Evolutionary conservation across 2,113 vertebrate genomes (phyloP).

Genomic region (Pachycephala philippinensis): DNA sequence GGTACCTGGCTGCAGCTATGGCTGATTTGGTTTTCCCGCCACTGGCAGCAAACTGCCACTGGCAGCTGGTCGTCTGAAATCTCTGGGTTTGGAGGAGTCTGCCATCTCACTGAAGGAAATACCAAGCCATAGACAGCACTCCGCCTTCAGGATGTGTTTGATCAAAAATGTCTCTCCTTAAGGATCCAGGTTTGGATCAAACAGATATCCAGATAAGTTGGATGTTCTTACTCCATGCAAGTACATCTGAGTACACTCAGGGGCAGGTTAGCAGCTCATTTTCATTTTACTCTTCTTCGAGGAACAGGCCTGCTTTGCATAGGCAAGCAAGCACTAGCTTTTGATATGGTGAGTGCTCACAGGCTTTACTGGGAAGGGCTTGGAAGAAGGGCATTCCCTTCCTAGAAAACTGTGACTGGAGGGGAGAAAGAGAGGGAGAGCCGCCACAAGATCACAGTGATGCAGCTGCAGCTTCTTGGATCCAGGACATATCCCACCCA

Average conservation of each 20-base stretch:
- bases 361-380: not conserved
- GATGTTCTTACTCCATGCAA: not conserved
- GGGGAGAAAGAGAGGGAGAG: not conserved
- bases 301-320: not conserved
- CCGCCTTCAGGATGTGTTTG: not conserved
- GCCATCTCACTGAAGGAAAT: not conserved
- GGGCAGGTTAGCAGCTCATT: not conserved
- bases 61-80: not conserved
- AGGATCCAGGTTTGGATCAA: not conserved
- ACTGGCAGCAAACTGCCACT: not conserved
- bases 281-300: not conserved
- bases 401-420: not conserved
- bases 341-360: not conserved
- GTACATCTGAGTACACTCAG: not conserved
- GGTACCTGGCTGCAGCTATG: not conserved
- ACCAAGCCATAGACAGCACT: fast-evolving
- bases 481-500: not conserved
- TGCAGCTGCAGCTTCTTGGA: slow-evolving; percentile 6
- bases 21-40: fast-evolving
- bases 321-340: not conserved
- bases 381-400: not conserved
- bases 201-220: not conserved
- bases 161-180: not conserved
- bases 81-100: not conserved
- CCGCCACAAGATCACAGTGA: fast-evolving